These are phyloP conservation scores for Drosophila lacertosa DNA, from an alignment of 1,140 invertebrate genomes.

Conservation along the genomic window DNA sequence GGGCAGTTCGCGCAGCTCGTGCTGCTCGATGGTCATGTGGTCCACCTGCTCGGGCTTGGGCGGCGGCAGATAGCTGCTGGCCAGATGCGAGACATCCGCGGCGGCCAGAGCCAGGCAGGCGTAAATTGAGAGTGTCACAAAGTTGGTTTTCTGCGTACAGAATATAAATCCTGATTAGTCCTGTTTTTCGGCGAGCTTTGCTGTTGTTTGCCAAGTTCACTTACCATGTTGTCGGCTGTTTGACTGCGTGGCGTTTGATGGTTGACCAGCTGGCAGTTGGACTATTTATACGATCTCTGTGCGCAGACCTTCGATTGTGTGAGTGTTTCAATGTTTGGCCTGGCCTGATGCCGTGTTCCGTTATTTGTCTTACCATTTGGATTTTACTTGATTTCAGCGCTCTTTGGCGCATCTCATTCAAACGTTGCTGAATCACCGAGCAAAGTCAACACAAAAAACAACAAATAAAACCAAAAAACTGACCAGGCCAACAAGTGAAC, in stretches of 20 bases:
- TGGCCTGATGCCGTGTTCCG: conserved; percentile 54
- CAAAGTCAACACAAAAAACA: conserved; percentile 25
- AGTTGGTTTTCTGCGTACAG: conserved; percentile 49
- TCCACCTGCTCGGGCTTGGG: conserved; percentile 55
- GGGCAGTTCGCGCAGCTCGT: conserved; percentile 71
- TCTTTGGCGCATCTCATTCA: conserved; percentile 60
- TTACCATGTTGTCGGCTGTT: conserved; percentile 66
- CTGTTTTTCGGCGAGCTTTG: background rate
- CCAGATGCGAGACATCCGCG: conserved; percentile 77
- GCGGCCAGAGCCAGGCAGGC: conserved; percentile 61
- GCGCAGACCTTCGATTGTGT: conserved; percentile 56
- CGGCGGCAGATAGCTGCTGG: conserved; percentile 66
- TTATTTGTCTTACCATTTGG: conserved; percentile 41
- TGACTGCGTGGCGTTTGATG: conserved; percentile 57
- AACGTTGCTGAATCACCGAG: conserved; percentile 67
- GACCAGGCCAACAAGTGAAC: conserved; percentile 44
- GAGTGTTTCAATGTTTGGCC: conserved; percentile 59
- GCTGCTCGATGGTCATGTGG: conserved; percentile 72
- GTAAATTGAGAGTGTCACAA: conserved; percentile 46
- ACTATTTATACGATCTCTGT: conserved; percentile 57
- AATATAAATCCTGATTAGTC: background rate
- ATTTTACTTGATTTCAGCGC: background rate
- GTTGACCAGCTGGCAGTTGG: conserved; percentile 16
- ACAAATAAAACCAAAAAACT: conserved; percentile 10
- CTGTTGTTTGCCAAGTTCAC: conserved; percentile 1